Conservation (phyloP, 1,140 invertebrate species). For the Archegozetes longisetosus region DNA sequence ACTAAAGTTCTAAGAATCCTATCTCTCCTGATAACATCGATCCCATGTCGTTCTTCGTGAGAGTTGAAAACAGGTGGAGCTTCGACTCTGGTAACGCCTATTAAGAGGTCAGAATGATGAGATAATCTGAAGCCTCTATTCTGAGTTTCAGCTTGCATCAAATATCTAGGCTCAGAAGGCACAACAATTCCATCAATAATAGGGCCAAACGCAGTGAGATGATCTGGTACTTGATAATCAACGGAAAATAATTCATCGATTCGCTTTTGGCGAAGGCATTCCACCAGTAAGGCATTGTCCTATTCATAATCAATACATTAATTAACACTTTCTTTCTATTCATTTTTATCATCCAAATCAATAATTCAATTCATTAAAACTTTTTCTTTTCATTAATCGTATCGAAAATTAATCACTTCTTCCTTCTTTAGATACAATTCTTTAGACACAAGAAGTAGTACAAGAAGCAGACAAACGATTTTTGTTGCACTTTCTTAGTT, state of each 20-base stretch:
- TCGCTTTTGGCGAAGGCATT: slow-evolving; percentile 62
- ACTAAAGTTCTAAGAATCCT: slow-evolving; percentile 79
- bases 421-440: too few species aligned
- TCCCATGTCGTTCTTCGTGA: slow-evolving; percentile 76
- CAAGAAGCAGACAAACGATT: too few species aligned
- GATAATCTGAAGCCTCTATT: background rate
- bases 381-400: too few species aligned
- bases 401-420: too few species aligned
- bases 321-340: background rate
- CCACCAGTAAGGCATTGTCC: slow-evolving; percentile 44
- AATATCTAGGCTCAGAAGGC: slow-evolving; percentile 44
- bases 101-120: slow-evolving; percentile 61
- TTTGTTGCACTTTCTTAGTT: too few species aligned
- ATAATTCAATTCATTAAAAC: too few species aligned
- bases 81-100: slow-evolving; percentile 84
- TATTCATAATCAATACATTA: slow-evolving; percentile 1
- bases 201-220: slow-evolving; percentile 70
- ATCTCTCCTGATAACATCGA: slow-evolving; percentile 60
- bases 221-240: slow-evolving; percentile 60
- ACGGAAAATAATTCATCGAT: slow-evolving; percentile 57
- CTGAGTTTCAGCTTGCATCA: background rate
- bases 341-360: too few species aligned
- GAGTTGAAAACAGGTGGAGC: slow-evolving; percentile 73
- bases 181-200: slow-evolving; percentile 82
- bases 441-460: too few species aligned